phyloP scores from a whole-genome alignment of 2,113 vertebrate species.

The Haemorhous mexicanus region DNA sequence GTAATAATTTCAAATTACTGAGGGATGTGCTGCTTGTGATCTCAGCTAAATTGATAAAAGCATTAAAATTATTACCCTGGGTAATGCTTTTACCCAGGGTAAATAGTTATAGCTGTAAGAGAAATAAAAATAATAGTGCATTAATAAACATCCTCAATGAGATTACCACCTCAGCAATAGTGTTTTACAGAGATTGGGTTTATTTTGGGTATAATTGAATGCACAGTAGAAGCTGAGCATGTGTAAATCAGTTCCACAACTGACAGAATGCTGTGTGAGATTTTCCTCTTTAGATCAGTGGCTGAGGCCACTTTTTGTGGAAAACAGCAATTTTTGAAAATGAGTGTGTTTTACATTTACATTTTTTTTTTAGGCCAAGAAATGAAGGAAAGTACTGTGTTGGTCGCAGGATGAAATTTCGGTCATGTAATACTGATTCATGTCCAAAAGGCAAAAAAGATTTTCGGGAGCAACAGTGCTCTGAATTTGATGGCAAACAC shows the following conservation, averaged over 20 bases:
- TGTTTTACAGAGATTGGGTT: not conserved
- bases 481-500: slow-evolving; percentile 92
- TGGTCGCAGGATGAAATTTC: slow-evolving; percentile 96
- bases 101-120: not conserved
- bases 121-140: not conserved
- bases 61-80: not conserved
- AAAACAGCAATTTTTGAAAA: slow-evolving; percentile 1
- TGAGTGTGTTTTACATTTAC: slow-evolving; percentile 20
- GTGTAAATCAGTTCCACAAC: not conserved
- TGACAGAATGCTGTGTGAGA: not conserved
- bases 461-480: slow-evolving; percentile 94
- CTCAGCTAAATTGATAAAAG: not conserved
- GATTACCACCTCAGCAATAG: not conserved
- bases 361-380: slow-evolving; percentile 81
- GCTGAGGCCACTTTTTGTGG: not conserved
- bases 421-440: slow-evolving; percentile 92
- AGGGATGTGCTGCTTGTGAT: not conserved
- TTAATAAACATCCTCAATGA: not conserved
- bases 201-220: not conserved
- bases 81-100: not conserved
- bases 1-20: not conserved
- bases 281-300: not conserved
- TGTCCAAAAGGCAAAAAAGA: slow-evolving; percentile 88
- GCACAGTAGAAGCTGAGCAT: not conserved
- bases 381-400: slow-evolving; percentile 94